Evolutionary conservation across 2,888 invertebrate species (phyloP).

Genomic region (Scrobipalpa costella): DNA sequence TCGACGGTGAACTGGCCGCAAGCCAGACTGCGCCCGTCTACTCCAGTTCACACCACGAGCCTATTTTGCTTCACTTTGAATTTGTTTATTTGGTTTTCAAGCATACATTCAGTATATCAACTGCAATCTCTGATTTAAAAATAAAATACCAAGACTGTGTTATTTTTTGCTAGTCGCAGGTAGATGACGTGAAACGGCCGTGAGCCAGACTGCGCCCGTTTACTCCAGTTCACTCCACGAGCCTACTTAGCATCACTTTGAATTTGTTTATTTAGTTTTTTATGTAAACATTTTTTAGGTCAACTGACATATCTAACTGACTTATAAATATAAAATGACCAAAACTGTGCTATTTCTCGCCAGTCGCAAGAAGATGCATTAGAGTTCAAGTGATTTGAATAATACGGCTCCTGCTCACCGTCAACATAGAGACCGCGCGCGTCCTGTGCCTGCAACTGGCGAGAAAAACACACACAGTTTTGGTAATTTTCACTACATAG

Average conservation of each 20-base stretch:
- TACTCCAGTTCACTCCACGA: constrained; percentile 34
- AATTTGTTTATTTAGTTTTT: constrained; percentile 43
- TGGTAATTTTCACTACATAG: too few relatives aligned
- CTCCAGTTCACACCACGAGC: constrained; percentile 36
- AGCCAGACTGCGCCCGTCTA: constrained; percentile 44
- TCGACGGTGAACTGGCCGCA: constrained; percentile 6
- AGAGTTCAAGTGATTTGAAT: too few relatives aligned
- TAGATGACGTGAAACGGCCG: constrained; percentile 8
- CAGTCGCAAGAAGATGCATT: constrained; percentile 13
- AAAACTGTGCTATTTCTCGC: neutral
- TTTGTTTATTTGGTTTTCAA: constrained; percentile 42
- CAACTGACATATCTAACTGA: neutral
- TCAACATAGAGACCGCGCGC: constrained; percentile 1
- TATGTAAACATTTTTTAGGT: constrained; percentile 21
- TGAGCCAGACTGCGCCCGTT: constrained; percentile 44
- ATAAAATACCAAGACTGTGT: too few relatives aligned
- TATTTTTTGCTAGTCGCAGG: constrained; percentile 6
- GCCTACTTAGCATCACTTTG: constrained; percentile 42
- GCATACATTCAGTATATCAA: constrained; percentile 9
- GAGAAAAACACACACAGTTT: neutral
- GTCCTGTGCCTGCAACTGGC: constrained; percentile 6
- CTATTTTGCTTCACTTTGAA: constrained; percentile 41
- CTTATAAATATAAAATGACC: too few relatives aligned
- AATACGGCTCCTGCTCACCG: constrained; percentile 10
- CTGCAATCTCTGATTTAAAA: neutral